These are phyloP conservation scores for Esox niger DNA, from an alignment of 2,113 vertebrate genomes.

Conservation along the genomic window DNA sequence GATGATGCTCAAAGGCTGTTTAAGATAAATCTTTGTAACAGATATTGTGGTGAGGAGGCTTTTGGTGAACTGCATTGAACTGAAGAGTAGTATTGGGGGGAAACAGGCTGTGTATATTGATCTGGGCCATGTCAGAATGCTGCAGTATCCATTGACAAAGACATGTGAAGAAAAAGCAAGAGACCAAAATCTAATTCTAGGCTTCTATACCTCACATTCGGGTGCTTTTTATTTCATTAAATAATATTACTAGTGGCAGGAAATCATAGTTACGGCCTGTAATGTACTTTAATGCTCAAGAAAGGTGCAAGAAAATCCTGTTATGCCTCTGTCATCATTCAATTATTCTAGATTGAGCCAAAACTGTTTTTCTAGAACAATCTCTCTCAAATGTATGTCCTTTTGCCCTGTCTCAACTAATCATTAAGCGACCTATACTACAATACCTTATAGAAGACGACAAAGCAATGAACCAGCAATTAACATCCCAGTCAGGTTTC, in stretches of 20 bases:
- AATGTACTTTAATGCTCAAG: background rate
- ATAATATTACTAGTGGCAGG: constrained; percentile 20
- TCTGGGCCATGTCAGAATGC: constrained; percentile 25
- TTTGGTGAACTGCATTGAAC: constrained; percentile 43
- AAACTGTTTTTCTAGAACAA: background rate
- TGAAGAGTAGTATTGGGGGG: constrained; percentile 43
- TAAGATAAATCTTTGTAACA: constrained; percentile 25
- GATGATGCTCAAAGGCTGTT: constrained; percentile 14
- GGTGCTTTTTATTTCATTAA: constrained; percentile 43
- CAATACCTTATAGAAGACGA: too few relatives aligned
- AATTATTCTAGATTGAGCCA: background rate
- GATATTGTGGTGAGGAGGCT: constrained; percentile 28
- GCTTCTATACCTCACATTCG: too few relatives aligned
- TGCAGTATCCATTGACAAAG: constrained; percentile 18
- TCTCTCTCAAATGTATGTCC: background rate
- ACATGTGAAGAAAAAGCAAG: background rate
- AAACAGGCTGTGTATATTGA: constrained; percentile 23
- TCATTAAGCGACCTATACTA: too few relatives aligned
- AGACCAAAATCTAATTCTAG: constrained; percentile 11
- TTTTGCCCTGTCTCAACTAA: background rate
- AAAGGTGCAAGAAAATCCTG: background rate
- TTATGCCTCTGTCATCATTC: background rate
- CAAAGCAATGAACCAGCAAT: background rate
- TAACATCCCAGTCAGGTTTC: background rate
- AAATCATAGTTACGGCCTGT: background rate